Conservation (phyloP, 2,113 vertebrate genomes). For the Struthio camelus region DNA sequence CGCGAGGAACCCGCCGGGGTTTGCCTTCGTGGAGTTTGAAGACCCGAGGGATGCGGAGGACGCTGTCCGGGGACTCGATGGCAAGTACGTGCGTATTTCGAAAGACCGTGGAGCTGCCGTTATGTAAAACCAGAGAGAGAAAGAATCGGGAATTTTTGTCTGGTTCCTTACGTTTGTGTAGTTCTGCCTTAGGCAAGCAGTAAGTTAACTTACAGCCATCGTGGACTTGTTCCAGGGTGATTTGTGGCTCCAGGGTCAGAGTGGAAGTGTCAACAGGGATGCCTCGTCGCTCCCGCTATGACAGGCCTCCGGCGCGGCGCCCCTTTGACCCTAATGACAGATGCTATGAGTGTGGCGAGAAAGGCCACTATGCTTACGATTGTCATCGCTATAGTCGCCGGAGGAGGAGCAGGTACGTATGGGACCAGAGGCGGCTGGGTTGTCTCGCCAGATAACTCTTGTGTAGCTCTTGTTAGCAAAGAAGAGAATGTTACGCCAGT, state of each 20-base stretch:
- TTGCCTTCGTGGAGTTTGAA: constrained; percentile 88
- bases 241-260: constrained; percentile 71
- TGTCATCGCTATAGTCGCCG: constrained; percentile 87
- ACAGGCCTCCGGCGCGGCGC: constrained; percentile 83
- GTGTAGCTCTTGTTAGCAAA: constrained; percentile 70
- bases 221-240: neutral
- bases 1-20: constrained; percentile 89
- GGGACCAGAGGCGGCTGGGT: constrained; percentile 20
- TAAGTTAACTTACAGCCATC: neutral
- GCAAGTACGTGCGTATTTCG: constrained; percentile 74
- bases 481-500: constrained; percentile 54
- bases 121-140: neutral
- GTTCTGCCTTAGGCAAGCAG: too few species aligned
- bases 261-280: constrained; percentile 85
- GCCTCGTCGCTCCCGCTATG: constrained; percentile 82
- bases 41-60: constrained; percentile 85
- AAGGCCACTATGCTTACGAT: constrained; percentile 91
- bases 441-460: constrained; percentile 37
- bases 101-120: fast-evolving
- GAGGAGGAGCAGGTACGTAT: constrained; percentile 84
- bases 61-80: constrained; percentile 82
- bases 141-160: too few species aligned
- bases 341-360: constrained; percentile 90
- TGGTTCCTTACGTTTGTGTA: neutral
- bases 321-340: constrained; percentile 89